Conservation (phyloP, 2,113 vertebrate species). For the Hippocampus abdominalis region DNA sequence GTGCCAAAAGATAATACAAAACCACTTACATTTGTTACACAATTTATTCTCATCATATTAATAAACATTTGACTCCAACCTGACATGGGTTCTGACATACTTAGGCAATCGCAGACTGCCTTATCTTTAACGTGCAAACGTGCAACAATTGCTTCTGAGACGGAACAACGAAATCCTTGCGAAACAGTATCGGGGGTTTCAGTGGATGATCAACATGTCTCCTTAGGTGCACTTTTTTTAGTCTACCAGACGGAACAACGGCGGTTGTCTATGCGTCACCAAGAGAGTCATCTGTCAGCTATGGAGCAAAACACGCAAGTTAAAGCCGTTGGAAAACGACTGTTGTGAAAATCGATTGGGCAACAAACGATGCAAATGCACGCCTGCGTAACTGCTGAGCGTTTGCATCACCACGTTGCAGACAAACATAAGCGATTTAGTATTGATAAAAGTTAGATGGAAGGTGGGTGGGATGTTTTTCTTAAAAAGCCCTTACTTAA, state of each 20-base stretch:
- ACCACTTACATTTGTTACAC: conserved; percentile 22
- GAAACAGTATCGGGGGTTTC: not conserved
- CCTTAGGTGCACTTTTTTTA: not conserved
- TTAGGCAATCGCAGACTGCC: no score
- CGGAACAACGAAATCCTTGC: no score
- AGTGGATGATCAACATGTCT: not conserved
- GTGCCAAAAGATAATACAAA: conserved; percentile 8
- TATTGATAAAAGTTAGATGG: no score
- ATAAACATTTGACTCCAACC: conserved; percentile 38
- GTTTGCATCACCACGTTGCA: not conserved
- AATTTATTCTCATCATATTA: conserved; percentile 58
- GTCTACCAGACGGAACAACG: not conserved
- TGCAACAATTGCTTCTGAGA: not conserved
- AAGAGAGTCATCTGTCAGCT: not conserved
- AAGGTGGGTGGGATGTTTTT: no score
- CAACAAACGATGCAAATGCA: not conserved
- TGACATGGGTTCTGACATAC: conserved; percentile 1
- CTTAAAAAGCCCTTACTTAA: no score
- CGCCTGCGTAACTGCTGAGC: not conserved
- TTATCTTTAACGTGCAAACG: not conserved
- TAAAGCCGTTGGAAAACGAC: not conserved
- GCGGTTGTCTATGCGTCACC: not conserved
- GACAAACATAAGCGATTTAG: no score
- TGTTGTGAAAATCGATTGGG: not conserved
- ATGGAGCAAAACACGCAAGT: not conserved